A percentile compares a stretch with the other conserved stretches of the same genome.
Evolutionary conservation across 1,140 invertebrate species (phyloP).

Genomic region (Atta colombica): DNA sequence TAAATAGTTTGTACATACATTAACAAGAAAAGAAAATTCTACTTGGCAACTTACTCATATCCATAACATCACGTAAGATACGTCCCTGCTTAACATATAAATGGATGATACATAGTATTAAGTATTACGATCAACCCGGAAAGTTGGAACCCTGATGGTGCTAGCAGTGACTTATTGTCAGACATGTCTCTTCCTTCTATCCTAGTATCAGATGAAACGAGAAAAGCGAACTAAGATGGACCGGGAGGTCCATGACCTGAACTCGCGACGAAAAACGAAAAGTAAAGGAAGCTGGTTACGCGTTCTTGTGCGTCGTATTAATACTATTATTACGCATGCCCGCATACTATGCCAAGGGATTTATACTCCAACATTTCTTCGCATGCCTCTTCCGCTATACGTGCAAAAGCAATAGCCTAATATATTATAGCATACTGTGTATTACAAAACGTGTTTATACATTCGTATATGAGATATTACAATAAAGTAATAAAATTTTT

Average conservation of each 20-base stretch:
- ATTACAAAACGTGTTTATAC: neutral
- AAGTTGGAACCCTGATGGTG: constrained; percentile 37
- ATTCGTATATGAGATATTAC: no score
- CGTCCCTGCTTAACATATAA: constrained; percentile 29
- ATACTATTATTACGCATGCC: constrained; percentile 74
- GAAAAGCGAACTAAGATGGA: constrained; percentile 66
- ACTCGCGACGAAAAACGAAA: constrained; percentile 62
- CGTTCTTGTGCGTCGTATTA: constrained; percentile 71
- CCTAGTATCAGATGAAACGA: constrained; percentile 20
- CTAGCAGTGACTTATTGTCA: constrained; percentile 66
- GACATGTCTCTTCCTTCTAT: constrained; percentile 52
- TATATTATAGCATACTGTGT: neutral
- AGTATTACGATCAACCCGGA: constrained; percentile 70
- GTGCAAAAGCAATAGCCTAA: neutral
- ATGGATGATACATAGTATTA: constrained; percentile 50
- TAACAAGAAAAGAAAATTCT: constrained; percentile 11
- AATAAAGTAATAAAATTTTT: neutral
- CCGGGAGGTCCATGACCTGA: constrained; percentile 74
- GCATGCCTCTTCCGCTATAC: constrained; percentile 35
- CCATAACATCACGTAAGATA: constrained; percentile 2
- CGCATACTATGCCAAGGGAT: constrained; percentile 55
- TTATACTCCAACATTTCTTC: constrained; percentile 62
- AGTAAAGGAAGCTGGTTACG: constrained; percentile 70
- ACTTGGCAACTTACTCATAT: neutral
- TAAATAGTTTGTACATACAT: neutral